These are phyloP conservation scores for Pavo muticus DNA, from an alignment of 2,113 vertebrate genomes.

Conservation along the genomic window DNA sequence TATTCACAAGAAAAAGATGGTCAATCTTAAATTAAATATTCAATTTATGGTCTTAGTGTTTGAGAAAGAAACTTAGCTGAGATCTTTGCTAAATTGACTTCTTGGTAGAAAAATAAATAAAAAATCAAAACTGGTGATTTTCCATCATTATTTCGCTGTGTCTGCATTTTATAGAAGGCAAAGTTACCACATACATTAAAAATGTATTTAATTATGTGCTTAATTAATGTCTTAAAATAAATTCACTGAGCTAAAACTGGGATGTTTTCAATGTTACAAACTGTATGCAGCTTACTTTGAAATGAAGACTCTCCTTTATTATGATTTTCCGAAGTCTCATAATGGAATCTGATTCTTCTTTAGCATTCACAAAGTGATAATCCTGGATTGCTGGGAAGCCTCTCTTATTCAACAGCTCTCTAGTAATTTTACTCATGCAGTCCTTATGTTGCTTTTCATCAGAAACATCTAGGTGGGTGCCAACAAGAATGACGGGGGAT, in stretches of 20 bases:
- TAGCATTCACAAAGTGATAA: slow-evolving; percentile 88
- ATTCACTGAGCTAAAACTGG: neutral
- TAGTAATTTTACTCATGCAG: slow-evolving; percentile 86
- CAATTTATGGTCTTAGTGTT: neutral
- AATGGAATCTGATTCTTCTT: slow-evolving; percentile 88
- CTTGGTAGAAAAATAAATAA: neutral
- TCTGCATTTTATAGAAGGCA: neutral
- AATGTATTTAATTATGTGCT: neutral
- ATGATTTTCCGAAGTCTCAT: slow-evolving; percentile 89
- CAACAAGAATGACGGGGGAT: slow-evolving; percentile 94
- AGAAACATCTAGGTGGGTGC: slow-evolving; percentile 90
- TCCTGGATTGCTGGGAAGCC: slow-evolving; percentile 90
- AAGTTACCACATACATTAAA: neutral
- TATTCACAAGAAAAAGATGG: neutral
- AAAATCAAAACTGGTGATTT: neutral
- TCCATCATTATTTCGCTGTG: neutral
- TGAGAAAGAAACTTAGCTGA: neutral
- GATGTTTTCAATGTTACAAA: neutral
- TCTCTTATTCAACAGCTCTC: slow-evolving; percentile 87
- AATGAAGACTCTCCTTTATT: slow-evolving; percentile 84
- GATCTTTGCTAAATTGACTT: neutral
- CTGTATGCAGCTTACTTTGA: slow-evolving; percentile 83
- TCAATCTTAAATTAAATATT: neutral
- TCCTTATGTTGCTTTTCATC: slow-evolving; percentile 85
- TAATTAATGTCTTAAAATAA: neutral